phyloP scores from a whole-genome alignment of 1,140 invertebrate genomes.

The Micrasema minimum region DNA sequence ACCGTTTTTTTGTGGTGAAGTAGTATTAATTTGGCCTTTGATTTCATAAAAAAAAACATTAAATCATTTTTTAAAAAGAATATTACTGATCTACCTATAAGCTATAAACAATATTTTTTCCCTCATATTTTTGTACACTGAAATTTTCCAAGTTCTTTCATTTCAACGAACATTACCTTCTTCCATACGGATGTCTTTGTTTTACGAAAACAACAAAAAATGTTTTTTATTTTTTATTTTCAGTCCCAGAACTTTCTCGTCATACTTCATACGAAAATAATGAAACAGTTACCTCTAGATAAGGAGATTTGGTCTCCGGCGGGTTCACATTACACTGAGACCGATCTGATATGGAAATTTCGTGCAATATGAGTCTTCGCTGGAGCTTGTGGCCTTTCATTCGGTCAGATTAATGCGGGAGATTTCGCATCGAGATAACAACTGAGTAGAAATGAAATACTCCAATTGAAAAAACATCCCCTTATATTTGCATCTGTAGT shows the following conservation, averaged over 20 bases:
- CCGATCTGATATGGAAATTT: slow-evolving; percentile 30
- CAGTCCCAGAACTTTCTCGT: neutral
- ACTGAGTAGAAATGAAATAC: slow-evolving; percentile 4
- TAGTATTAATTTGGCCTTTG: no score
- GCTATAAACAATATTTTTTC: no score
- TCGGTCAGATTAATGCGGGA: slow-evolving; percentile 10
- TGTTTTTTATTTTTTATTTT: no score
- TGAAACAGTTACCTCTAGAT: slow-evolving; percentile 15
- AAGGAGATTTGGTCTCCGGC: slow-evolving; percentile 17
- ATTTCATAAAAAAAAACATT: no score
- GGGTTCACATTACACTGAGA: slow-evolving; percentile 25
- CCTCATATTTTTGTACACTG: no score
- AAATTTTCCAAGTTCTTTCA: no score
- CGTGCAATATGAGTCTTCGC: slow-evolving; percentile 28
- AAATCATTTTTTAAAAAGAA: no score
- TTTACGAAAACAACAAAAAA: no score
- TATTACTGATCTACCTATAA: no score
- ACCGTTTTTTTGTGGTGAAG: no score
- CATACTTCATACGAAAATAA: slow-evolving; percentile 4
- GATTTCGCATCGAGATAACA: slow-evolving; percentile 5
- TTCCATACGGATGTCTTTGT: no score
- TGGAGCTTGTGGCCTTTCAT: slow-evolving; percentile 29
- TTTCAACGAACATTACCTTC: no score
- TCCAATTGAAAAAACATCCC: slow-evolving; percentile 14
- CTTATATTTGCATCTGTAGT: slow-evolving; percentile 10